These are phyloP conservation scores for Cliona cf. orientalis DNA, from an alignment of 37 sponge, comb jelly and placozoan genomes.

Conservation along the genomic window DNA sequence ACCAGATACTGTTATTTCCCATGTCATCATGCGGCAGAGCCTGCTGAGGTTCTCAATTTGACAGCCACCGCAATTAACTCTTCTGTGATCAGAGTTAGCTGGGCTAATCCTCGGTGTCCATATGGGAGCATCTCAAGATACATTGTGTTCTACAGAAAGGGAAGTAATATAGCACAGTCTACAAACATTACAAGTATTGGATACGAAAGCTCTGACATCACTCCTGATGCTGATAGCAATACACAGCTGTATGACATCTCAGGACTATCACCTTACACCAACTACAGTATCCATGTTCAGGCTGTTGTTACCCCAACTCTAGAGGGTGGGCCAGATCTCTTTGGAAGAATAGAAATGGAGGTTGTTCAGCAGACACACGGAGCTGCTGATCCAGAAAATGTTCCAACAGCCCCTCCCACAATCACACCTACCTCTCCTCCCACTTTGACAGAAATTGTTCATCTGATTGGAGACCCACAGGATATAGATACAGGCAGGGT, in stretches of 20 bases:
- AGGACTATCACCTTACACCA: conserved; percentile 10
- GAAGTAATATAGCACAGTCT: neutral
- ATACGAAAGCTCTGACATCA: neutral
- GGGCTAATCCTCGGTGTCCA: conserved; percentile 5
- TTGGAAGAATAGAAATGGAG: neutral
- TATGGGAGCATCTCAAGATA: conserved; percentile 14
- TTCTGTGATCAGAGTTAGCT: conserved; percentile 4
- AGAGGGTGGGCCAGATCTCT: neutral
- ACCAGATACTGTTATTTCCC: no score
- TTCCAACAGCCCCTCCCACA: neutral
- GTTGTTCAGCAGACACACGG: neutral
- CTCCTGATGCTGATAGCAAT: neutral
- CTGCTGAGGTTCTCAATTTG: neutral
- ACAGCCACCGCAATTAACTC: neutral
- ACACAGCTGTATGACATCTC: neutral
- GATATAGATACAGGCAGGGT: conserved; percentile 37
- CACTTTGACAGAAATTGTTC: neutral
- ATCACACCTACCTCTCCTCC: neutral
- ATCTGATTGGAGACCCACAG: conserved; percentile 9
- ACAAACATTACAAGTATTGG: neutral
- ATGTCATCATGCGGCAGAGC: no score
- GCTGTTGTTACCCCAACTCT: neutral
- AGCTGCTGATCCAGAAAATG: conserved; percentile 11
- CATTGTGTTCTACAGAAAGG: neutral
- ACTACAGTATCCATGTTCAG: conserved; percentile 24